Evolutionary conservation across 2,797 vertebrate genomes (phyloP).

Genomic region (Sebastes vulpes): DNA sequence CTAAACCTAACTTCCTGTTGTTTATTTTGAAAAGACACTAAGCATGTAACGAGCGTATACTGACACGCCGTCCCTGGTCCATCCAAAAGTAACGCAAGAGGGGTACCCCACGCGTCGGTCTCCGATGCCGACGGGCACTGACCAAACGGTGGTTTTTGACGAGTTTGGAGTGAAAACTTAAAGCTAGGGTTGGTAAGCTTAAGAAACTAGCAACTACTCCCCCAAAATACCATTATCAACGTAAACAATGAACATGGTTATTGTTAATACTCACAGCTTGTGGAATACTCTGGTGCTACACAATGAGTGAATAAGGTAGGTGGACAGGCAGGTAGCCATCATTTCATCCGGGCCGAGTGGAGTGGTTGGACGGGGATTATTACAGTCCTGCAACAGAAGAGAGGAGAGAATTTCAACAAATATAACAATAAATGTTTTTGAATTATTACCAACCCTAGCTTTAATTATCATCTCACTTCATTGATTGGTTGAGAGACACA

Average conservation of each 20-base stretch:
- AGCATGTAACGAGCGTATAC: no score
- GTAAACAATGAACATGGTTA: neutral
- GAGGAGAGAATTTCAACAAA: neutral
- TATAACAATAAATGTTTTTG: neutral
- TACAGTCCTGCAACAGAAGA: neutral
- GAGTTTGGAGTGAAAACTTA: no score
- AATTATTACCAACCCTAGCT: no score
- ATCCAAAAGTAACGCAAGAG: no score
- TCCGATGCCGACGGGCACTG: no score
- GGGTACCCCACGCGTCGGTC: no score
- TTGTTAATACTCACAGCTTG: neutral
- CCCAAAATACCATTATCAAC: neutral
- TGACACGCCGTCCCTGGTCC: no score
- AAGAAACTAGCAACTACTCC: neutral
- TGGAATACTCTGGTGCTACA: accelerated
- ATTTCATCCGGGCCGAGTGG: no score
- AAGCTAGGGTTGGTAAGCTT: neutral
- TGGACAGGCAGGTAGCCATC: neutral
- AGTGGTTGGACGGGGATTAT: neutral
- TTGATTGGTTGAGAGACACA: neutral
- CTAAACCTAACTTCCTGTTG: no score
- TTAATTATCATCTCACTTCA: neutral
- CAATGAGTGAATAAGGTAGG: neutral
- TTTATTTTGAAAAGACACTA: no score
- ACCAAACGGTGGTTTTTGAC: no score